These are phyloP conservation scores for Poeciliopsis prolifica DNA, from an alignment of 2,113 vertebrate genomes.

Conservation along the genomic window DNA sequence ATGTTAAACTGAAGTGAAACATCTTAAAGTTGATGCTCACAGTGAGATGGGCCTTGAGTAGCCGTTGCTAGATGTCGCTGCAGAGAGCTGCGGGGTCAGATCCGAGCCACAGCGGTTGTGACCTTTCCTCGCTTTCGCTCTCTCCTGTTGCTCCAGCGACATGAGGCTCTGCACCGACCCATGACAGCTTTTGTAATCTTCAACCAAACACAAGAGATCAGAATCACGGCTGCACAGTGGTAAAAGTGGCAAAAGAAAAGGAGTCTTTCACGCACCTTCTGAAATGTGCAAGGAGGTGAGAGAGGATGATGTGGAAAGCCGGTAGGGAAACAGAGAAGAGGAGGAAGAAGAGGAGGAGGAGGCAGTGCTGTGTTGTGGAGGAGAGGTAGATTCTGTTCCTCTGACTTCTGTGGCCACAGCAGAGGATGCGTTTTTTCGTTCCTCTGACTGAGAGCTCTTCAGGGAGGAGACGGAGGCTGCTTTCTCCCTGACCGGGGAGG, in stretches of 20 bases:
- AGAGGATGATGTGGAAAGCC: conserved; percentile 85
- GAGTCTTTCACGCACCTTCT: conserved; percentile 81
- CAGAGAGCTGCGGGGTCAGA: conserved; percentile 82
- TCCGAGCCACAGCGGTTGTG: conserved; percentile 82
- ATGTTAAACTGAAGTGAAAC: too few relatives aligned
- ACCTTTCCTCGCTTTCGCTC: conserved; percentile 30
- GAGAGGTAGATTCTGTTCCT: conserved; percentile 38
- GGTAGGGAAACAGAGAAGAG: conserved; percentile 76
- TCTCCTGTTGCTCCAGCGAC: conserved; percentile 83
- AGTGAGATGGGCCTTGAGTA: conserved; percentile 93
- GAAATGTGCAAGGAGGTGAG: conserved; percentile 90
- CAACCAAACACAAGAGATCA: conserved; percentile 39
- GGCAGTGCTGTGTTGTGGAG: conserved; percentile 42
- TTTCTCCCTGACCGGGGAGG: conserved; percentile 45
- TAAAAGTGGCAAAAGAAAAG: not conserved
- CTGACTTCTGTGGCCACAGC: conserved; percentile 26
- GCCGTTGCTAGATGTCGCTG: conserved; percentile 87
- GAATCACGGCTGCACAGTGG: not conserved
- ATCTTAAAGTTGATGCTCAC: conserved; percentile 79
- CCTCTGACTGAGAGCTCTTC: conserved; percentile 48
- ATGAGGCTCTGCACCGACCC: conserved; percentile 92
- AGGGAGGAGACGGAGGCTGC: conserved; percentile 53
- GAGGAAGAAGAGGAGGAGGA: conserved; percentile 78
- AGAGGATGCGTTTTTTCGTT: conserved; percentile 19
- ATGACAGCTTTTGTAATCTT: conserved; percentile 92